Evolutionary conservation across 2,888 invertebrate species (phyloP), one percentile per base, ranked within the genome.

Genomic region (Phytoseiulus persimilis): DNA sequence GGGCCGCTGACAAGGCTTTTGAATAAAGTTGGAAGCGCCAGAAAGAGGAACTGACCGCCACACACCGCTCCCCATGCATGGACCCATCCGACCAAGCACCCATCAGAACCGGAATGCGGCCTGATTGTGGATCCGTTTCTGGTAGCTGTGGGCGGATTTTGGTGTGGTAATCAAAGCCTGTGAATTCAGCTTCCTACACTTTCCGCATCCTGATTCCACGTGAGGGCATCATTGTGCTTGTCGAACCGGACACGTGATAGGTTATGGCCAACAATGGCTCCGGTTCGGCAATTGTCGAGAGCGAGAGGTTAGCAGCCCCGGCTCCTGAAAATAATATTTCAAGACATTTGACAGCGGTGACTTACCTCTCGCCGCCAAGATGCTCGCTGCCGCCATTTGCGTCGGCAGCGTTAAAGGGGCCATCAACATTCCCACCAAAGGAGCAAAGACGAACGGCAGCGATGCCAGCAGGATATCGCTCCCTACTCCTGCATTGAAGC

Each of bases 321-420:
- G 3, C 9, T 39, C 39, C 3, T 6, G 5, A 9, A 39, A 39
- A 39, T 39, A 39, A 39, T 39, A 39, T 39, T 9, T 39, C 39
- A 39, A 39, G 39, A n/a, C n/a, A n/a, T n/a, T n/a, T n/a, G n/a
- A n/a, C n/a, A n/a, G n/a, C n/a, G 39, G 9, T 39, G 5, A 32
- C 87, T 33, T 87, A 87, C 87, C 33, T 87, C 87, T 87, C 6
- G 87, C 87, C 1, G 87, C 87, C 32, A 87, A 31, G 11, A 87
- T 28, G 32, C 87, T 87, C 39, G 87, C 87, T 5, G 87, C 87
- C 33, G 87, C 87, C 87, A 87, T 87, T 28, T 87, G 87, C n/a
- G 87, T 87, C 11, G 87, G 87, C 6, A 87, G 87, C 0, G 87
- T 32, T n/a, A 87, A 87, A 28, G 87, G 87, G 0, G 87, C 9